Conservation (phyloP, 2,888 invertebrate genomes). For the Xanthorhoe designata region DNA sequence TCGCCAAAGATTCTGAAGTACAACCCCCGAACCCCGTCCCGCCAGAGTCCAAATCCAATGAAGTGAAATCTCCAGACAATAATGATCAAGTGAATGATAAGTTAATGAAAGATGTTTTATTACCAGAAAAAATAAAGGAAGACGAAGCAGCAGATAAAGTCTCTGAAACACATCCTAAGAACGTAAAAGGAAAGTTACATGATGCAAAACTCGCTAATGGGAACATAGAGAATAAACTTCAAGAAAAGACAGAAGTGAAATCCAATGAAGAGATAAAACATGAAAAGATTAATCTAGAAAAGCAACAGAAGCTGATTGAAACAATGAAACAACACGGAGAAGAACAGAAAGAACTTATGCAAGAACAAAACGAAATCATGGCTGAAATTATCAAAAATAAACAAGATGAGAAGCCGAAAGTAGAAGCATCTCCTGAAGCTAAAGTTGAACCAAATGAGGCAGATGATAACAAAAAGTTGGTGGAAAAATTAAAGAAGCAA, state of each 20-base stretch:
- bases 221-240: slow-evolving; percentile 48
- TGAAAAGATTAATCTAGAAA: slow-evolving; percentile 53
- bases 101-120: slow-evolving; percentile 35
- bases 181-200: slow-evolving; percentile 61
- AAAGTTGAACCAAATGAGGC: slow-evolving; percentile 54
- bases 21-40: slow-evolving; percentile 80
- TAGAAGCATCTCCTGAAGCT: slow-evolving; percentile 17
- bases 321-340: slow-evolving; percentile 89
- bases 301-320: slow-evolving; percentile 84
- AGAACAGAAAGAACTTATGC: slow-evolving; percentile 88
- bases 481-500: slow-evolving; percentile 88
- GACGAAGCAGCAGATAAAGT: slow-evolving; percentile 54
- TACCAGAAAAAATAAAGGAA: slow-evolving; percentile 48
- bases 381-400: slow-evolving; percentile 86
- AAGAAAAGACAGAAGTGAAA: slow-evolving; percentile 50
- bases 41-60: slow-evolving; percentile 74
- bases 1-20: slow-evolving; percentile 71
- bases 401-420: slow-evolving; percentile 79
- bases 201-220: slow-evolving; percentile 56
- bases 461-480: slow-evolving; percentile 62
- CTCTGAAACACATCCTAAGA: slow-evolving; percentile 69
- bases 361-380: slow-evolving; percentile 88
- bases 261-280: slow-evolving; percentile 57
- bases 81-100: slow-evolving; percentile 43
- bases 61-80: slow-evolving; percentile 59